phyloP scores from a whole-genome alignment of 2,113 vertebrate genomes.

The Neomonachus schauinslandi region DNA sequence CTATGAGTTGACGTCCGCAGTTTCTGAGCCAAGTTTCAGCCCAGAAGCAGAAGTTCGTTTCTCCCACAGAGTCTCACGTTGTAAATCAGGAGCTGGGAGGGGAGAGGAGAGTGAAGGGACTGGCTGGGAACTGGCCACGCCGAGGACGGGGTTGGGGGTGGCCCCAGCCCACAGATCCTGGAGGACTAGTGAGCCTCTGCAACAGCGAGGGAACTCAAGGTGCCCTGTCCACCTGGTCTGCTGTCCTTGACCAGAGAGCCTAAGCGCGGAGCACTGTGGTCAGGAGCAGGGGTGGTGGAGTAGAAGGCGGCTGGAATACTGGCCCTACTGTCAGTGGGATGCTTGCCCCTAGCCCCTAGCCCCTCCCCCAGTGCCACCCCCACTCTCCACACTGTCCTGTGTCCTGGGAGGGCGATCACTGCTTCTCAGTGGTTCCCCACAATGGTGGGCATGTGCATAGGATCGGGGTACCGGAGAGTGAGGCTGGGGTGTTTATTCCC shows the following conservation, averaged over 20 bases:
- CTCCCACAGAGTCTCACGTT: rapidly evolving
- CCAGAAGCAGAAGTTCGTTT: rapidly evolving
- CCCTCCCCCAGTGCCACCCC: not conserved
- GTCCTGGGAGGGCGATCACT: too few relatives aligned
- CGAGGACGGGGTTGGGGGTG: rapidly evolving
- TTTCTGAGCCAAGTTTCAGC: not conserved
- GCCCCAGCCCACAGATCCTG: not conserved
- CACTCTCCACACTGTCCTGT: rapidly evolving
- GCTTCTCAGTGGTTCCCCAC: not conserved
- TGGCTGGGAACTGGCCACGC: rapidly evolving
- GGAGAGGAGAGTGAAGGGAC: not conserved
- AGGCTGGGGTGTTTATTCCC: not conserved
- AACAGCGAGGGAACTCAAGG: not conserved
- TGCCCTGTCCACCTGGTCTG: rapidly evolving
- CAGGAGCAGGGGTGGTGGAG: rapidly evolving
- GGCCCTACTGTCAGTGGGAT: rapidly evolving
- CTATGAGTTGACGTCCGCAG: rapidly evolving
- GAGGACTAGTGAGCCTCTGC: not conserved
- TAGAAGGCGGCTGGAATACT: rapidly evolving
- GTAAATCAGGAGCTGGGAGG: not conserved
- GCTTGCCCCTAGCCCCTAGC: rapidly evolving
- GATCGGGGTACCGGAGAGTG: rapidly evolving
- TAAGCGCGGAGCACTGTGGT: rapidly evolving
- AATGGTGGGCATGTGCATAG: rapidly evolving
- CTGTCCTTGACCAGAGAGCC: rapidly evolving